These are phyloP conservation scores for Lontra canadensis DNA, from an alignment of 2,113 vertebrate genomes.

Conservation along the genomic window DNA sequence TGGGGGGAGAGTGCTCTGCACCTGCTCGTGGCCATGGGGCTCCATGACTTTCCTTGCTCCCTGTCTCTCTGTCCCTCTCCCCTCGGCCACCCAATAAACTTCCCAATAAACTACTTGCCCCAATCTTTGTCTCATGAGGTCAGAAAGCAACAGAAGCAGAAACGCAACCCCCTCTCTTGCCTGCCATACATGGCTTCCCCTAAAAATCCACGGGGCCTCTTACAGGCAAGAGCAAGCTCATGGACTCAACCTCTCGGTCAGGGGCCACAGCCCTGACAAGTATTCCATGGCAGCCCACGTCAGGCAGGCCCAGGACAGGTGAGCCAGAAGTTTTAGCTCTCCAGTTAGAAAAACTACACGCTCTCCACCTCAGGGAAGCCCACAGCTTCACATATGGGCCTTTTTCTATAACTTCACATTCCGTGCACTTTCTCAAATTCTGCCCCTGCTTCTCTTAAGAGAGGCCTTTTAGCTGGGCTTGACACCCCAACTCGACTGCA, in stretches of 20 bases:
- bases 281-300: fast-evolving
- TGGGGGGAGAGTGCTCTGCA: fast-evolving
- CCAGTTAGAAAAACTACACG: background rate
- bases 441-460: background rate
- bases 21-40: fast-evolving
- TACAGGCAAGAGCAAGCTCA: background rate
- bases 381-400: background rate
- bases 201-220: fast-evolving
- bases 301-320: background rate
- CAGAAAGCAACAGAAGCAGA: background rate
- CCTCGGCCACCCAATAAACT: background rate
- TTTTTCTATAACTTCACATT: background rate
- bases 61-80: background rate
- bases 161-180: background rate
- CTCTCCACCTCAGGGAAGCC: background rate
- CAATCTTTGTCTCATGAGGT: background rate
- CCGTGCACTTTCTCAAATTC: background rate
- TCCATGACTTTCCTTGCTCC: no score
- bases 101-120: background rate
- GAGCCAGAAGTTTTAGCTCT: background rate
- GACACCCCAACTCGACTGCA: background rate
- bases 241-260: background rate
- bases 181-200: background rate
- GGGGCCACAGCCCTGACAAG: background rate
- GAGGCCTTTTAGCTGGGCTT: background rate